These are phyloP conservation scores for Callipepla squamata DNA, from an alignment of 2,113 vertebrate genomes.

Conservation along the genomic window DNA sequence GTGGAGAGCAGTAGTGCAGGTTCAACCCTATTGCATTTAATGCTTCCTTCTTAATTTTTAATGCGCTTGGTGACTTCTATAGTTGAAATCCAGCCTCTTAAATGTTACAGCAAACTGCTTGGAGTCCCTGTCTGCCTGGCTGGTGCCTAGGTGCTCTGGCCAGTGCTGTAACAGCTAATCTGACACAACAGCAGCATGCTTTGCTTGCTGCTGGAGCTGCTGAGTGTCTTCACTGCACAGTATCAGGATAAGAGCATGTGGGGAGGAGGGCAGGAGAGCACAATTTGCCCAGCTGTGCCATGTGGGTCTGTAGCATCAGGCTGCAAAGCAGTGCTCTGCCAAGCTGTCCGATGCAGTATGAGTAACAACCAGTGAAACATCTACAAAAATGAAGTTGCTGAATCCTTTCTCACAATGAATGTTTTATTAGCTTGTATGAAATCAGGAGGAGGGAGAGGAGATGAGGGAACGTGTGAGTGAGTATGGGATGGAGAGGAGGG, in stretches of 20 bases:
- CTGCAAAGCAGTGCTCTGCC: not conserved
- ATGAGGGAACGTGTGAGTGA: not conserved
- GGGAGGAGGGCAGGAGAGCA: not conserved
- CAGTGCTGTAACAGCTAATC: not conserved
- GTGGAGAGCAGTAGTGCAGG: not conserved
- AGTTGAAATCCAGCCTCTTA: not conserved
- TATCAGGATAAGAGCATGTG: no score
- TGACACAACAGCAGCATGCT: not conserved
- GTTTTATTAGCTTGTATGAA: not conserved
- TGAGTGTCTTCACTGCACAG: not conserved
- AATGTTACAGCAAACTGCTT: not conserved
- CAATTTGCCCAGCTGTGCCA: not conserved
- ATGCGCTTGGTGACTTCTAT: not conserved
- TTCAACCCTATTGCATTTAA: not conserved
- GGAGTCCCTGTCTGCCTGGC: not conserved
- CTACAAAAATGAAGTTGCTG: not conserved
- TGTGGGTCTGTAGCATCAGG: not conserved
- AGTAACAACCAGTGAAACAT: not conserved
- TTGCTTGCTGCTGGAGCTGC: not conserved
- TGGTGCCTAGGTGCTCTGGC: not conserved
- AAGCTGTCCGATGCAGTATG: not conserved
- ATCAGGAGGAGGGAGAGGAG: not conserved
- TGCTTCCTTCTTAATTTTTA: no score
- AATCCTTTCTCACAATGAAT: not conserved
- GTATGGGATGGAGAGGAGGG: accelerated